These are phyloP conservation scores for Mesoligia furuncula DNA, from an alignment of 2,888 invertebrate genomes.

Conservation along the genomic window DNA sequence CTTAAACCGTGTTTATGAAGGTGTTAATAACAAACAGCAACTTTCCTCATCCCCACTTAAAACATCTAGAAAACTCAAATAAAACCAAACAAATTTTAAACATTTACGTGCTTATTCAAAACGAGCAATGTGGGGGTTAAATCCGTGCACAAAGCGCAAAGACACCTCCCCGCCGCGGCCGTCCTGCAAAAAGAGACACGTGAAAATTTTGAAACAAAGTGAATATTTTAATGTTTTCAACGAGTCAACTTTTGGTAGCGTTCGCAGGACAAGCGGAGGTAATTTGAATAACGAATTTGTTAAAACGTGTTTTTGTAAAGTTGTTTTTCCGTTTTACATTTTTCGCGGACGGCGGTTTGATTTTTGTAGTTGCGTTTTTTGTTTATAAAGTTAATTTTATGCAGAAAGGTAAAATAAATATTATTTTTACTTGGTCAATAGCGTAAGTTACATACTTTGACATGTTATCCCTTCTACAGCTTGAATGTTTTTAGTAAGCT, in stretches of 20 bases:
- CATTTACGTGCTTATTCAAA: constrained; percentile 29
- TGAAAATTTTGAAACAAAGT: constrained; percentile 49
- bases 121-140: constrained; percentile 32
- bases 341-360: constrained; percentile 17
- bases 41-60: neutral
- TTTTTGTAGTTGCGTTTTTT: constrained; percentile 18
- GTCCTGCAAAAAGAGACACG: constrained; percentile 32
- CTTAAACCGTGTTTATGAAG: too few relatives aligned
- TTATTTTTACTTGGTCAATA: neutral
- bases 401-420: neutral
- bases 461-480: neutral
- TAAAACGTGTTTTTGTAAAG: constrained; percentile 38
- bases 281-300: constrained; percentile 57
- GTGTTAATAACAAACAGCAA: neutral
- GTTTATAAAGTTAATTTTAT: neutral
- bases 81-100: constrained; percentile 31
- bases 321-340: constrained; percentile 27
- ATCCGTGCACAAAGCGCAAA: constrained; percentile 49
- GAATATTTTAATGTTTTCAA: constrained; percentile 53
- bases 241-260: constrained; percentile 45
- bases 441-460: too few relatives aligned
- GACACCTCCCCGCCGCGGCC: constrained; percentile 14
- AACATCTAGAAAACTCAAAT: neutral
- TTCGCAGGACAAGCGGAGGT: constrained; percentile 18
- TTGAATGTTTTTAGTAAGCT: neutral